These are phyloP conservation scores for Paramisgurnus dabryanus DNA, from an alignment of 2,113 vertebrate genomes.

Conservation along the genomic window DNA sequence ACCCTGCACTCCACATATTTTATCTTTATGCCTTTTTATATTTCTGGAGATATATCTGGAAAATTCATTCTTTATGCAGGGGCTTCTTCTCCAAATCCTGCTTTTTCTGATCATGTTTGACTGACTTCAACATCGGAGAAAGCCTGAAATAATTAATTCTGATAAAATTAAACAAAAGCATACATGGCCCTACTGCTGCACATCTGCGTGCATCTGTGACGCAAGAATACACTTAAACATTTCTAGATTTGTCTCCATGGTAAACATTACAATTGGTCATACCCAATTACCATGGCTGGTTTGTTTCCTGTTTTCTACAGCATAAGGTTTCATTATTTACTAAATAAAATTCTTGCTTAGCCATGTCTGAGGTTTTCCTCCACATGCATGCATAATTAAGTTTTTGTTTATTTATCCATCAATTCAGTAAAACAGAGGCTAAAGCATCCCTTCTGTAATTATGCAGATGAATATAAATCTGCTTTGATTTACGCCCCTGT, in stretches of 20 bases:
- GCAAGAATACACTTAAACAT: neutral
- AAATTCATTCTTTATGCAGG: neutral
- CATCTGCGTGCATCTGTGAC: neutral
- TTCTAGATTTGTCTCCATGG: constrained; percentile 3
- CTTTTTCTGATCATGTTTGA: constrained; percentile 1
- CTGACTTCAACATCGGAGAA: neutral
- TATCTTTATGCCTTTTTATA: constrained; percentile 5
- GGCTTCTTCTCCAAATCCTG: neutral
- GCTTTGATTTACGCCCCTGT: too few relatives aligned
- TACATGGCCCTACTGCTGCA: neutral
- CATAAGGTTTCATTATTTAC: constrained; percentile 4
- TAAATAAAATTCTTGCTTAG: neutral
- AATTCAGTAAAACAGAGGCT: neutral
- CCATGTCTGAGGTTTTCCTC: neutral
- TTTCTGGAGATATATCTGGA: neutral
- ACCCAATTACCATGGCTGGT: constrained; percentile 2
- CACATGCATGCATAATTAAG: neutral
- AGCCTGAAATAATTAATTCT: neutral
- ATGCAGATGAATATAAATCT: neutral
- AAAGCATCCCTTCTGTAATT: neutral
- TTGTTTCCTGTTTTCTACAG: constrained; percentile 29
- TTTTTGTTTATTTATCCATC: constrained; percentile 7
- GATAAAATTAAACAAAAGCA: neutral
- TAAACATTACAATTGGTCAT: constrained; percentile 22
- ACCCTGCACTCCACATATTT: constrained; percentile 21